phyloP scores from a whole-genome alignment of 2,888 invertebrate genomes.

The Phoenoteleia sp. region DNA sequence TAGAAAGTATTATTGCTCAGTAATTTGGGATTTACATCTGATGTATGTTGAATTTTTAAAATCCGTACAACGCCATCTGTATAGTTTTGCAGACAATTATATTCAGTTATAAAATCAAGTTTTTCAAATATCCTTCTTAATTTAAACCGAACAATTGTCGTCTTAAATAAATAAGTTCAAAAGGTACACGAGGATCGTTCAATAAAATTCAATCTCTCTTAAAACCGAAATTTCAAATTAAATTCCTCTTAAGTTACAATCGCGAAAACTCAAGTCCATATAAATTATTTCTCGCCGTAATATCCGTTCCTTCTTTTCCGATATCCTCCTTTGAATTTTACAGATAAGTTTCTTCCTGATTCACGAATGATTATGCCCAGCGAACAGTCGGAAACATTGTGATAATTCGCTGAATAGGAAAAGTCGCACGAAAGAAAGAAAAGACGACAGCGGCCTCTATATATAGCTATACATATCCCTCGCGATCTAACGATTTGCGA shows the following conservation, averaged over 20 bases:
- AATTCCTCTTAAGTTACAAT: neutral
- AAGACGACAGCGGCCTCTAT: neutral
- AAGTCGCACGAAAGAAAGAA: conserved; percentile 48
- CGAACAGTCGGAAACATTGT: conserved; percentile 49
- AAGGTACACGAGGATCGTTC: no score
- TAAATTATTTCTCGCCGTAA: neutral
- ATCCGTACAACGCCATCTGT: no score
- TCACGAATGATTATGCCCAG: conserved; percentile 48
- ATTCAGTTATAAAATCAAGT: no score
- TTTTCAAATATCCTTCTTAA: no score
- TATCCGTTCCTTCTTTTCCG: neutral
- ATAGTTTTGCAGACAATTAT: no score
- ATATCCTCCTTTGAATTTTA: conserved; percentile 15
- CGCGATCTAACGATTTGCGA: conserved; percentile 38
- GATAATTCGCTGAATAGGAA: conserved; percentile 59
- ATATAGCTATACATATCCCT: neutral
- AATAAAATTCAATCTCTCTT: neutral
- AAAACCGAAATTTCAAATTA: neutral
- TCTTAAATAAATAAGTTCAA: no score
- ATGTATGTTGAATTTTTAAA: no score
- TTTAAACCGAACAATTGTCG: no score
- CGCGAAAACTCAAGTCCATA: neutral
- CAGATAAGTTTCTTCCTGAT: conserved; percentile 54
- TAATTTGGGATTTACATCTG: no score
- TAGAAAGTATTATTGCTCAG: no score